A percentile compares a stretch with the other conserved stretches of the same genome.
Conservation (phyloP, 2,888 invertebrate species). For the Tetragonisca angustula region DNA sequence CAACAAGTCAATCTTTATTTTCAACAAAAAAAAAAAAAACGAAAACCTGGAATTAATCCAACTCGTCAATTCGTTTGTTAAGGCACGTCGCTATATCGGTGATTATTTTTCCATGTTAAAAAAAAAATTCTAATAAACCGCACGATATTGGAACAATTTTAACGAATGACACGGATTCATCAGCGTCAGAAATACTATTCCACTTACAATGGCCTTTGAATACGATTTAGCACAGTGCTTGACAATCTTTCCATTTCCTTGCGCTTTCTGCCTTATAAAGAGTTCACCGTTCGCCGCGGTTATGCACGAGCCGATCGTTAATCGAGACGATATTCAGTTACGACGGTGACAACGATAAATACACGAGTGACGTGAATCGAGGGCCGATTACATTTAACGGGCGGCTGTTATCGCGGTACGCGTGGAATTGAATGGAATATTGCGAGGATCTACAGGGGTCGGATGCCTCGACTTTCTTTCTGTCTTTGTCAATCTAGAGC, state of each 20-base stretch:
- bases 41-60: background rate
- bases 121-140: background rate
- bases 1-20: background rate
- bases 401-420: slow-evolving; percentile 31
- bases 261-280: slow-evolving; percentile 3
- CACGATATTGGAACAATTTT: background rate
- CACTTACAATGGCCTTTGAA: background rate
- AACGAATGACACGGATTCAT: background rate
- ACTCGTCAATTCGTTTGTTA: background rate
- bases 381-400: slow-evolving; percentile 45
- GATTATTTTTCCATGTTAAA: background rate
- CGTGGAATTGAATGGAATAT: slow-evolving; percentile 37
- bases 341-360: slow-evolving; percentile 49
- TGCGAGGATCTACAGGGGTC: slow-evolving; percentile 18
- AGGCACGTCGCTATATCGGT: background rate
- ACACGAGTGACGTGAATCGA: slow-evolving; percentile 52
- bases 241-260: slow-evolving; percentile 4
- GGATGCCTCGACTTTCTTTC: background rate
- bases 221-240: background rate
- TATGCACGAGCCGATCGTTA: slow-evolving; percentile 31
- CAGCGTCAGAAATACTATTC: background rate
- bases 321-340: slow-evolving; percentile 46
- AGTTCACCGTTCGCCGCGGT: background rate
- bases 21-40: background rate
- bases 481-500: background rate